Base-by-base conservation (phyloP, 2,113 vertebrate genomes). In the Synchiropus splendidus region DNA sequence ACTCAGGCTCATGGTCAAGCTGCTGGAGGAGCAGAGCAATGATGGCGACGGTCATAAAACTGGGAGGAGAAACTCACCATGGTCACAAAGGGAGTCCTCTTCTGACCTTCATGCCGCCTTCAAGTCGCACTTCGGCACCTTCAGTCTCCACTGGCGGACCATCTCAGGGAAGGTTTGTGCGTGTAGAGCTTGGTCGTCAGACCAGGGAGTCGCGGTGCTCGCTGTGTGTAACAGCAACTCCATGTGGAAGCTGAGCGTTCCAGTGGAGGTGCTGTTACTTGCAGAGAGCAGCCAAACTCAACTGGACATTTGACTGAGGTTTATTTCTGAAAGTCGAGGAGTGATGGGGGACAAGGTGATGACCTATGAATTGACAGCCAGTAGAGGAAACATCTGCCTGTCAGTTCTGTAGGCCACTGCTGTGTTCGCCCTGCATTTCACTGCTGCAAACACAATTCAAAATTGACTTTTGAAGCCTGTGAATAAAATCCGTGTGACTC, bases 301-400 rank as follows among this genome's bases (percentile, higher is more conserved):
- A 16, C 68, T 3, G 11, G 33, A 16, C 15, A 44, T 18, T 32
- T n/a, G 12, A 40, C 4, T 5, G 4, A 10, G 27, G 5, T 12
- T 10, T 12, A 15, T 9, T 13, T 10, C 9, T 13, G 12, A 16
- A 18, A n/a, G n/a, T n/a, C n/a, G 9, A 36, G 3, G 44, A 41
- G 15, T 31, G 12, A 36, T 68, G 72, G 81, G 75, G 10, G 48
- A 63, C 78, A 64, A 80, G 81, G 75, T 66, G 69, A 87, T 87
- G 86, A 87, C 86, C 86, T 87, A 87, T 87, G 83, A 87, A 87
- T 86, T 87, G 86, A 87, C 86, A 86, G 86, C 83, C 85, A 86
- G 79, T 81, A 51, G 61, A 60, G 67, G 45, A 31, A 61, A 39
- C 42, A 18, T 58, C 83, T 86, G 84, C 83, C 86, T 87, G 86